Conservation (phyloP, 2,888 invertebrate genomes). For the Polymixis lichenea region DNA sequence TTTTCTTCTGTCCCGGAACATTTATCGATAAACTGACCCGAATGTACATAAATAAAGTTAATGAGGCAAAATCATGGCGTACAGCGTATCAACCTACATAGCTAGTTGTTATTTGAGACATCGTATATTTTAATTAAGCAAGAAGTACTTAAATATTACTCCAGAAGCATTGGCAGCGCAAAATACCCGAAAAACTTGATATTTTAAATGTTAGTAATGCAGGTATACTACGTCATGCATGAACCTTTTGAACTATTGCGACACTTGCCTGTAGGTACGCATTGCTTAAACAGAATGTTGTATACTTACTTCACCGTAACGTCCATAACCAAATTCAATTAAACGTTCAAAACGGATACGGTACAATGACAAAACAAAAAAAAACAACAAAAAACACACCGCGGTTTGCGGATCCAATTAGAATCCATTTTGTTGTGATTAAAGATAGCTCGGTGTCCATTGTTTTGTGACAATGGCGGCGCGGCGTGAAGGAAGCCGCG, state of each 20-base stretch:
- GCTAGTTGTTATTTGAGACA: slow-evolving; percentile 72
- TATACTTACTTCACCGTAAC: background rate
- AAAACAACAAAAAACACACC: slow-evolving; percentile 69
- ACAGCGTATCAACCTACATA: slow-evolving; percentile 72
- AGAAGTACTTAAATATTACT: slow-evolving; percentile 64
- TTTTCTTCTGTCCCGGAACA: slow-evolving; percentile 78
- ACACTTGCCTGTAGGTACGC: slow-evolving; percentile 14
- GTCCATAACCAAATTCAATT: slow-evolving; percentile 37
- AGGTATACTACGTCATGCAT: slow-evolving; percentile 17
- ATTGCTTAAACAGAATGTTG: slow-evolving; percentile 31
- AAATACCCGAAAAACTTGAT: slow-evolving; percentile 53
- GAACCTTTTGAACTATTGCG: slow-evolving; percentile 49
- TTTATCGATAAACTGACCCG: slow-evolving; percentile 84
- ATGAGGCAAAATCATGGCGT: slow-evolving; percentile 83
- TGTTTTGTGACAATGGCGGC: slow-evolving; percentile 86
- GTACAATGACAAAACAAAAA: slow-evolving; percentile 70
- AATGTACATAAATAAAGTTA: slow-evolving; percentile 85
- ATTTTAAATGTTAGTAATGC: slow-evolving; percentile 46
- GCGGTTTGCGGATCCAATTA: slow-evolving; percentile 88
- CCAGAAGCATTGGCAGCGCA: slow-evolving; percentile 56
- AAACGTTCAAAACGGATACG: slow-evolving; percentile 65
- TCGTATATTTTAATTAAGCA: slow-evolving; percentile 72
- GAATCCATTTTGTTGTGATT: slow-evolving; percentile 87
- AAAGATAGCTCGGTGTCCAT: slow-evolving; percentile 86
- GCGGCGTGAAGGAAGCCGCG: slow-evolving; percentile 79